Evolutionary conservation across 1,140 invertebrate genomes (phyloP), one percentile per base, ranked within the genome.

Genomic region (Camponotus pennsylvanicus): DNA sequence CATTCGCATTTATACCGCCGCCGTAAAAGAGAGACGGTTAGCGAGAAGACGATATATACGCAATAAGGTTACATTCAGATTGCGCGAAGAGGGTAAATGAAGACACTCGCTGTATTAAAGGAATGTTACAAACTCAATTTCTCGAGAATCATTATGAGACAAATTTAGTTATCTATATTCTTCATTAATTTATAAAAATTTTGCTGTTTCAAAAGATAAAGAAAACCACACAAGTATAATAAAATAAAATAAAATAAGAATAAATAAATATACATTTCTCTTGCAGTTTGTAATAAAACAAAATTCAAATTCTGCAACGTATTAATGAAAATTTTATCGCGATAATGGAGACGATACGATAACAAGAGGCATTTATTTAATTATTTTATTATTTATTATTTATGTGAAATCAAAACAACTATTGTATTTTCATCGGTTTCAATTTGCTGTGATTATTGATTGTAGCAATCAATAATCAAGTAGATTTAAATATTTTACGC

Each of bases 1-100:
- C 79, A 82, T 18, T 21, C 37, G 42, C 90, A 88, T 85, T 89
- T 76, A 78, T 71, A 66, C 40, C 61, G 8, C 49, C 4, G 49
- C 4, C 49, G 49, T 52, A 52, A 52, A 52, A 52, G 49, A 52
- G 15, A 18, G 49, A 52, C 49, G 42, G 40, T 70, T 61, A 64
- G 42, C 49, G 78, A 70, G 76, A 63, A 52, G 13, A 45, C 9
- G 37, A 8, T 52, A 57, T 52, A 57, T 27, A 27, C 78, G 40
- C 78, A 70, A 80, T 80, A 70, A 80, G 66, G 34, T 40, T 57
- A 37, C 6, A 52, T 59, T 70, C 49, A 57, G 67, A 80, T 80
- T 59, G 59, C 70, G 32, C 59, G 32, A 59, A 57, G 11, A 27
- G 32, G 21, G 32, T 71, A n/a, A 52, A 57, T 45, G 49, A 37